Evolutionary conservation across 1,140 invertebrate genomes (phyloP).

Genomic region (Drosophila oshimai): DNA sequence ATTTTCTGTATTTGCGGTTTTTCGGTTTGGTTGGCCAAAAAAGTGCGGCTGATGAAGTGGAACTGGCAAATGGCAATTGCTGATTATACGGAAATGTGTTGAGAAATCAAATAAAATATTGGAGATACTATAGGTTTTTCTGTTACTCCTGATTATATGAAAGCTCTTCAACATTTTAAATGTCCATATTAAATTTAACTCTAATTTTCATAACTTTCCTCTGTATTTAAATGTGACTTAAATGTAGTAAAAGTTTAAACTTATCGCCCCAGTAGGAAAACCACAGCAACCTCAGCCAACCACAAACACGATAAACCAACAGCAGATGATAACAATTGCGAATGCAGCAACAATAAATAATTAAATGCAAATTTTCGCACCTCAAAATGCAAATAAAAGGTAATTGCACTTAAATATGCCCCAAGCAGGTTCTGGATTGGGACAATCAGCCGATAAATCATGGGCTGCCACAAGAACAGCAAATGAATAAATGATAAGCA

Average conservation of each 20-base stretch:
- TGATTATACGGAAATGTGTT: too few relatives aligned
- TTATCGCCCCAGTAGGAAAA: neutral
- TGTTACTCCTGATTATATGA: too few relatives aligned
- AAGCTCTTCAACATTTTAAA: too few relatives aligned
- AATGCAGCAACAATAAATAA: slow-evolving; percentile 54
- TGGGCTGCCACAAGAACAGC: slow-evolving; percentile 12
- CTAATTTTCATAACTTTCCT: too few relatives aligned
- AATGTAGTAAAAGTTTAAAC: neutral
- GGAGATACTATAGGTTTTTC: too few relatives aligned
- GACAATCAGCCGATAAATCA: slow-evolving; percentile 39
- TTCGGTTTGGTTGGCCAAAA: neutral
- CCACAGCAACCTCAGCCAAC: slow-evolving; percentile 28
- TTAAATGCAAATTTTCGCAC: slow-evolving; percentile 62
- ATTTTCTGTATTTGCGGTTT: slow-evolving; percentile 23
- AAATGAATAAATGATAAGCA: slow-evolving; percentile 70
- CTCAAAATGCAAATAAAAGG: slow-evolving; percentile 56
- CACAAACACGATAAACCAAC: slow-evolving; percentile 14
- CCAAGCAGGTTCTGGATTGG: slow-evolving; percentile 2
- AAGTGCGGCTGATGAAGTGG: neutral
- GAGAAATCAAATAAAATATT: neutral
- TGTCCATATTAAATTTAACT: too few relatives aligned
- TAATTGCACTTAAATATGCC: slow-evolving; percentile 47
- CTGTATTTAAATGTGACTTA: neutral
- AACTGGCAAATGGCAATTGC: neutral
- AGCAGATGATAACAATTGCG: slow-evolving; percentile 36